Evolutionary conservation across 2,888 invertebrate species (phyloP), one percentile per base, ranked within the genome.

Genomic region (Sarcophaga subvicina): DNA sequence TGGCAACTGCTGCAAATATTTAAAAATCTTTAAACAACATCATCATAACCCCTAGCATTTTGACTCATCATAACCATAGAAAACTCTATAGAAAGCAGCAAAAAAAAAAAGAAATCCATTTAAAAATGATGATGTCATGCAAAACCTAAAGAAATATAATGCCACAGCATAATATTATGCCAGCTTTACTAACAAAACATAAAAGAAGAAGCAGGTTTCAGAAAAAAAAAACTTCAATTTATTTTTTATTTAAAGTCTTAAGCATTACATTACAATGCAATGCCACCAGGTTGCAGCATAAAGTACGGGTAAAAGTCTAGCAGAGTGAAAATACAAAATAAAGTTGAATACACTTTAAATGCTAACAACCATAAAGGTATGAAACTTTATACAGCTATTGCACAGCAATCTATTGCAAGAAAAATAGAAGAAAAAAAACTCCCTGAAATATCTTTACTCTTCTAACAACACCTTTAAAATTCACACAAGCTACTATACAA

Each of bases 161-260:
- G 37, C 37, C 37, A 37, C 37, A 37, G 37, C 37, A 37, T 37
- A 37, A 37, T 37, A 37, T 37, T 37, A 37, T 37, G 37, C 37
- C 8, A 37, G 37, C 37, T 37, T 37, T 10, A 37, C 37, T 37
- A 37, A 37, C 37, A 82, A 62, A 49, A 14, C 22, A 67, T 3
- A 72, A 17, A 37, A 12, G 14, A 59, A 72, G 3, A 37, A 72
- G 4, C 17, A 8, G 17, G 37, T 37, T 37, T 37, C 37, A 37
- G 10, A 37, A 25, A 54, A 69, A 54, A 69, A 70, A 69, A 76
- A 79, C 71, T 54, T 67, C 73, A 70, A 79, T 85, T 66, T 82
- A 79, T 71, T 86, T n/a, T n/a, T n/a, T n/a, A n/a, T n/a, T 85
- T 82, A 86, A 85, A 85, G 78, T 79, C 78, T 78, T 75, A 70